Evolutionary conservation across 2,888 invertebrate genomes (phyloP).

Genomic region (Caradrina kadenii): DNA sequence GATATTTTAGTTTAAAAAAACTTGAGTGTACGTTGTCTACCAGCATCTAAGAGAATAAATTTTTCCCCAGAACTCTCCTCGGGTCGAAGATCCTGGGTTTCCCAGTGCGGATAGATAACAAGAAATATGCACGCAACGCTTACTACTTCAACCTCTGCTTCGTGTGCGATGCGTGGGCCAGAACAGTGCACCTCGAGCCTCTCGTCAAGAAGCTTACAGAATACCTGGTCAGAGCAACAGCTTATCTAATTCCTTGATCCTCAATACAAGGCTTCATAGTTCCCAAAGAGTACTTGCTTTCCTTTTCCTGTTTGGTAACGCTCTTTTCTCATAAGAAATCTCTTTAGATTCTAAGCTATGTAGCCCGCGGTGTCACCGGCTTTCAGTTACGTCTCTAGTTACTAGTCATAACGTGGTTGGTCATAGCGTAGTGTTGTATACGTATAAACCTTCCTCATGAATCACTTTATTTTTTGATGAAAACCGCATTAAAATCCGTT

Average conservation of each 20-base stretch:
- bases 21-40: no score
- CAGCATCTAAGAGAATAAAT: background rate
- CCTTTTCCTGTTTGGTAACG: background rate
- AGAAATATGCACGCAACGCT: conserved; percentile 95
- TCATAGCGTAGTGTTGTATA: no score
- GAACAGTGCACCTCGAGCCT: conserved; percentile 95
- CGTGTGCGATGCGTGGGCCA: conserved; percentile 94
- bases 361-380: no score
- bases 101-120: conserved; percentile 94
- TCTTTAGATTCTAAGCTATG: background rate
- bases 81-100: conserved; percentile 95
- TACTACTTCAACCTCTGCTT: conserved; percentile 96
- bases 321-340: background rate
- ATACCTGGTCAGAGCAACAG: conserved; percentile 91
- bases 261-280: background rate
- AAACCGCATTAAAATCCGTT: no score
- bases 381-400: no score
- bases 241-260: background rate
- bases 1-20: background rate
- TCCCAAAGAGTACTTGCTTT: background rate
- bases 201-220: conserved; percentile 95
- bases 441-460: no score
- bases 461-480: no score
- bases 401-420: no score
- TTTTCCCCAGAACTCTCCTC: conserved; percentile 91